Conservation (phyloP, 2,797 vertebrate species). For the Graptemys geographica region DNA sequence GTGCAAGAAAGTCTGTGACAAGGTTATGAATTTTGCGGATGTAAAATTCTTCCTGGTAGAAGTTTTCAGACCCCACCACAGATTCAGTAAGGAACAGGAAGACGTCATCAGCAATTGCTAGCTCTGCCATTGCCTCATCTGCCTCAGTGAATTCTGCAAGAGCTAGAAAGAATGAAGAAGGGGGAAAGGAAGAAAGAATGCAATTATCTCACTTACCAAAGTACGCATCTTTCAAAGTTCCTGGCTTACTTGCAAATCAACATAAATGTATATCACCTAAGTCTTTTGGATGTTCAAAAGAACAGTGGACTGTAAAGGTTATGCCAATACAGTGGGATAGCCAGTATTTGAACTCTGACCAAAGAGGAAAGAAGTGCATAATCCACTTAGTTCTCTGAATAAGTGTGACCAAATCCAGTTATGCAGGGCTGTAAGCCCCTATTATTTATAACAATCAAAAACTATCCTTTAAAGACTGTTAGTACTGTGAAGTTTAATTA, state of each 20-base stretch:
- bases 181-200: not conserved
- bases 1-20: conserved; percentile 95
- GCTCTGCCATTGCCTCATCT: conserved; percentile 93
- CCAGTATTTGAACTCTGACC: not conserved
- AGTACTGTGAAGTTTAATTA: not conserved
- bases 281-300: not conserved
- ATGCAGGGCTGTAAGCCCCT: not conserved
- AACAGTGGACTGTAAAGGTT: not conserved
- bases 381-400: not conserved
- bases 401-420: not conserved
- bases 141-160: conserved; percentile 97
- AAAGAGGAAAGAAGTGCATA: not conserved
- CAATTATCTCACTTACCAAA: not conserved
- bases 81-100: conserved; percentile 96
- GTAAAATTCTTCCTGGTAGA: conserved; percentile 95
- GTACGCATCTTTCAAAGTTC: not conserved
- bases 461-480: not conserved
- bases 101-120: conserved; percentile 91
- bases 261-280: not conserved
- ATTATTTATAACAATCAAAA: conserved; percentile 26
- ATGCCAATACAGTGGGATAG: not conserved
- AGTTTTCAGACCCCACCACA: conserved; percentile 91
- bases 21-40: conserved; percentile 93
- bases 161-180: conserved; percentile 73
- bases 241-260: not conserved